Evolutionary conservation across 2,797 vertebrate species (phyloP).

Genomic region (Pipistrellus nathusii): DNA sequence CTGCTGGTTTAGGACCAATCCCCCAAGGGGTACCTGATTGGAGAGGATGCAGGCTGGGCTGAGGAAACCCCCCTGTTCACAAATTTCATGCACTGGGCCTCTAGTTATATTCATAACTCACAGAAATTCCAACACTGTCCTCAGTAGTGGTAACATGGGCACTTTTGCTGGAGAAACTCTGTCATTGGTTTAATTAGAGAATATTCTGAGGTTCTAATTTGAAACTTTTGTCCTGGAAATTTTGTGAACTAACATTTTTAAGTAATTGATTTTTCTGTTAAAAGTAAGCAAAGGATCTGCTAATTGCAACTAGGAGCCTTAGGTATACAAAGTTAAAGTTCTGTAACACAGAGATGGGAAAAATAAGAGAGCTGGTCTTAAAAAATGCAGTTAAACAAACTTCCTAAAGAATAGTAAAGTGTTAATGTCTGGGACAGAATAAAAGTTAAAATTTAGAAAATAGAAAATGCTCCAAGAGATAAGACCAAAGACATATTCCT

Average conservation of each 20-base stretch:
- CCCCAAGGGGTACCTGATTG: too few species aligned
- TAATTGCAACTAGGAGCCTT: background rate
- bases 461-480: background rate
- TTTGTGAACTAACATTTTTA: background rate
- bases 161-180: background rate
- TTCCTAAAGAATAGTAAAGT: background rate
- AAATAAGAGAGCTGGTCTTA: background rate
- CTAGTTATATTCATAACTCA: background rate
- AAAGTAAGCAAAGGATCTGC: background rate
- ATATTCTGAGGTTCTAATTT: background rate
- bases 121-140: background rate
- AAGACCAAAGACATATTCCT: background rate
- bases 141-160: background rate
- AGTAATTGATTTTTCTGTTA: background rate
- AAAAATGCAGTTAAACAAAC: background rate
- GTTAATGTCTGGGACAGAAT: background rate
- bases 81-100: too few species aligned
- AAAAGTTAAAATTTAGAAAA: background rate
- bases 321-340: background rate
- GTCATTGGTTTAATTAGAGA: background rate
- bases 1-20: too few species aligned
- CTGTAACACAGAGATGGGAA: background rate
- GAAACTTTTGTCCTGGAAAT: background rate
- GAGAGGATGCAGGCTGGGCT: too few species aligned
- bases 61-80: too few species aligned